phyloP scores from a whole-genome alignment of 1,140 invertebrate species.

The Phymorhynchus buccinoides region DNA sequence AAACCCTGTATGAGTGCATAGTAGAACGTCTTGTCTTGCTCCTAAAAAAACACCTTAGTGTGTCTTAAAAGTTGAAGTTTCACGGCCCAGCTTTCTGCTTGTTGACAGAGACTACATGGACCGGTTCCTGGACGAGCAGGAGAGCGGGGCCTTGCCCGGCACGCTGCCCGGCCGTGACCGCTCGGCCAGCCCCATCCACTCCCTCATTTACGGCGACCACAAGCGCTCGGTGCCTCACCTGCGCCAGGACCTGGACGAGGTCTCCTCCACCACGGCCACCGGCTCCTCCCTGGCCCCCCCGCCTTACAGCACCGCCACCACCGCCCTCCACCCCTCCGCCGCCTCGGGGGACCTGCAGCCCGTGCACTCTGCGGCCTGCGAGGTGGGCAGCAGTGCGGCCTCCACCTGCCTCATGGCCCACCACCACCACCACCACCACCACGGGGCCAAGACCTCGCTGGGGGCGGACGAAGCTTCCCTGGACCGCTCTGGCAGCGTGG shows the following conservation, averaged over 20 bases:
- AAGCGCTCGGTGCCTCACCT: conserved; percentile 74
- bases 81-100: conserved; percentile 48
- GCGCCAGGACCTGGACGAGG: conserved; percentile 47
- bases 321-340: background rate
- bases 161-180: conserved; percentile 39
- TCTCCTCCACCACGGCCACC: conserved; percentile 15
- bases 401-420: background rate
- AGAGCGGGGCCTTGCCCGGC: conserved; percentile 68
- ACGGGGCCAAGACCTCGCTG: background rate
- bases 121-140: conserved; percentile 87
- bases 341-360: background rate
- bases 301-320: background rate
- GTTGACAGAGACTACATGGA: conserved; percentile 88
- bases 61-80: background rate
- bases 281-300: background rate
- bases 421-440: no score
- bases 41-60: background rate
- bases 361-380: background rate
- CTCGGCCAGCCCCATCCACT: conserved; percentile 73
- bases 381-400: conserved; percentile 21
- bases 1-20: no score
- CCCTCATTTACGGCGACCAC: conserved; percentile 79
- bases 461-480: background rate
- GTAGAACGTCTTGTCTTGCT: no score
- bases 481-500: background rate